Evolutionary conservation across 2,113 vertebrate genomes (phyloP), one percentile per base, ranked within the genome.

Genomic region (Alouatta palliata): DNA sequence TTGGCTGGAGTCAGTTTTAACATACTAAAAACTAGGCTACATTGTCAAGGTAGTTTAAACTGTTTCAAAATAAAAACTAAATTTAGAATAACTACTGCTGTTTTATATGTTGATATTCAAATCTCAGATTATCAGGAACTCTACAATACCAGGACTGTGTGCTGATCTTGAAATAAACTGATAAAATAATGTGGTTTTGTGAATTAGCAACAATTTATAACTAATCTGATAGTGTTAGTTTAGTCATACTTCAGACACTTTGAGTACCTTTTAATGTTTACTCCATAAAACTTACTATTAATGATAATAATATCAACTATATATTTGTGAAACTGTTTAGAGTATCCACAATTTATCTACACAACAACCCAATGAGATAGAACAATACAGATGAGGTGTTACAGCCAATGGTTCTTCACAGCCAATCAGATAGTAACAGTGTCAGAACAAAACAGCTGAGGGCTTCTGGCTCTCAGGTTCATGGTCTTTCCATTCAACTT

Each of bases 11-110:
- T 90, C 75, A 93, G 64, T 84, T 80, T 94, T 30, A 91, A 88
- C 58, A 56, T 56, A 88, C 9, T 88, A 20, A 58, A 91, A 56
- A 45, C 37, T 37, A 16, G 40, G 11, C 83, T 56, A 52, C 93
- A 88, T 54, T 27, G 92, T 77, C 30, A 82, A 90, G n/a, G 91
- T 9, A 94, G 37, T 43, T 87, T 45, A n/a, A 70, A 64, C 14
- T 77, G 6, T 88, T 76, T 77, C 75, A 85, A 89, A 95, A 76
- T 75, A 90, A 95, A 86, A 96, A 81, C 1, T 87, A 25, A 93
- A 84, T 83, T 79, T 68, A 84, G 64, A 87, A 37, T 77, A 87
- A 96, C 54, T 68, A 68, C 43, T 83, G 20, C 12, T 71, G 52
- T 91, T 79, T 35, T n/a, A 2, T 13, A 87, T 12, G 3, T 17